Evolutionary conservation across 2,797 vertebrate genomes (phyloP).

Genomic region (Pampus argenteus): DNA sequence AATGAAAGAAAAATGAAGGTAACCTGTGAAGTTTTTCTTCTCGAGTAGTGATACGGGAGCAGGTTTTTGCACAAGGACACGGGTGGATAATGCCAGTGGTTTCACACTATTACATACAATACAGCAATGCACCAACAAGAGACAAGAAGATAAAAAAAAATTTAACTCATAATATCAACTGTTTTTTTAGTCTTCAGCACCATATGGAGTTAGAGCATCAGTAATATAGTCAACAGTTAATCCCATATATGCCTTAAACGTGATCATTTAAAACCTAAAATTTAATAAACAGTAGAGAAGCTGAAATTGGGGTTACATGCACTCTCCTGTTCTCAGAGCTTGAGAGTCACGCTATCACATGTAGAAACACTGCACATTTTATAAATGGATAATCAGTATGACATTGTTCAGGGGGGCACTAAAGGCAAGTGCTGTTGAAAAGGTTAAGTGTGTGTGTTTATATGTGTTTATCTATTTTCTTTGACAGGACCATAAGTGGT

Average conservation of each 20-base stretch:
- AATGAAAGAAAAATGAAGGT: neutral
- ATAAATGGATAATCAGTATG: constrained; percentile 41
- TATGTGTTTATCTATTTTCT: constrained; percentile 21
- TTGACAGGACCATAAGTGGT: too few relatives aligned
- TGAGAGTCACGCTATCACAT: neutral
- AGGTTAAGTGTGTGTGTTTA: constrained; percentile 58
- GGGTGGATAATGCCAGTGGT: too few relatives aligned
- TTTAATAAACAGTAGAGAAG: constrained; percentile 7
- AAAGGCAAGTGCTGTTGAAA: constrained; percentile 43
- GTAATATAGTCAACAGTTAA: neutral
- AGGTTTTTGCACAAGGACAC: too few relatives aligned
- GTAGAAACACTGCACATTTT: neutral
- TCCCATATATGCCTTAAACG: neutral
- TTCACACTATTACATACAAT: too few relatives aligned
- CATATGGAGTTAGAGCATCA: constrained; percentile 7
- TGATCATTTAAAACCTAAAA: neutral
- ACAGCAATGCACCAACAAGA: too few relatives aligned
- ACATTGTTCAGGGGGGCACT: constrained; percentile 11
- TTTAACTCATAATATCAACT: too few relatives aligned
- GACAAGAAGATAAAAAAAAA: too few relatives aligned
- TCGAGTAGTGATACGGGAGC: too few relatives aligned
- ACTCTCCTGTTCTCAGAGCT: neutral
- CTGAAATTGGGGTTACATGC: neutral
- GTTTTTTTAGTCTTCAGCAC: too few relatives aligned
- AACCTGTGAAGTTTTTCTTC: too few relatives aligned